Conservation (phyloP, 2,113 vertebrate species). For the Python bivittatus region DNA sequence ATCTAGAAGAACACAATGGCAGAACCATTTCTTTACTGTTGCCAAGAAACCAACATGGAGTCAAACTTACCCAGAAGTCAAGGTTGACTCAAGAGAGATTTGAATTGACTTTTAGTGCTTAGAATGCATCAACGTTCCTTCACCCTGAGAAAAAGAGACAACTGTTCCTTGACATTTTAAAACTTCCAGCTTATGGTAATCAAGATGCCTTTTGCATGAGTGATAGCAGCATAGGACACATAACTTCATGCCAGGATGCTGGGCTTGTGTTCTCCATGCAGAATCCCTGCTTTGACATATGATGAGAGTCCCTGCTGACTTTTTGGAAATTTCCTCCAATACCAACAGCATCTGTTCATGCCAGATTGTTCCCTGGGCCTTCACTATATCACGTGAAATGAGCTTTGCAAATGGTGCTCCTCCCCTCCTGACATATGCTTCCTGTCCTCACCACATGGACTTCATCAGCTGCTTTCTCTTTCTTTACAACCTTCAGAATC, state of each 20-base stretch:
- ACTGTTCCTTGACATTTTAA: background rate
- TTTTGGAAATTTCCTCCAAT: conserved; percentile 53
- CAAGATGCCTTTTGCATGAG: background rate
- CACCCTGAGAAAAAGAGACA: conserved; percentile 1
- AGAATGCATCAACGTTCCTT: conserved; percentile 6
- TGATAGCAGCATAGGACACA: conserved; percentile 21
- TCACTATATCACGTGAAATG: conserved; percentile 33
- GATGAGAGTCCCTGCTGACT: conserved; percentile 32
- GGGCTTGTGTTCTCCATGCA: background rate
- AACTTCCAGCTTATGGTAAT: conserved; percentile 2
- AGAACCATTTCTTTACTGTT: background rate
- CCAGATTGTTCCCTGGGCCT: conserved; percentile 42
- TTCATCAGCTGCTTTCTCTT: conserved; percentile 57
- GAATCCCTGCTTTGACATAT: background rate
- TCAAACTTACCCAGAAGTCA: background rate
- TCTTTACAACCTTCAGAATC: conserved; percentile 23
- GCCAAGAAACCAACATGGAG: background rate
- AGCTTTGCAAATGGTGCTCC: conserved; percentile 52
- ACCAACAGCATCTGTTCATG: conserved; percentile 52
- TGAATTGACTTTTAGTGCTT: background rate
- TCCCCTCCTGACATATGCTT: conserved; percentile 55
- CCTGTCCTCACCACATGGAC: conserved; percentile 58
- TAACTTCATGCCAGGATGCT: conserved; percentile 13
- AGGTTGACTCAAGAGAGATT: background rate
- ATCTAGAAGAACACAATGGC: background rate